A percentile compares a stretch with the other conserved stretches of the same genome.
Conservation (phyloP, 2,888 invertebrate genomes). For the Alentia gelatinosa region DNA sequence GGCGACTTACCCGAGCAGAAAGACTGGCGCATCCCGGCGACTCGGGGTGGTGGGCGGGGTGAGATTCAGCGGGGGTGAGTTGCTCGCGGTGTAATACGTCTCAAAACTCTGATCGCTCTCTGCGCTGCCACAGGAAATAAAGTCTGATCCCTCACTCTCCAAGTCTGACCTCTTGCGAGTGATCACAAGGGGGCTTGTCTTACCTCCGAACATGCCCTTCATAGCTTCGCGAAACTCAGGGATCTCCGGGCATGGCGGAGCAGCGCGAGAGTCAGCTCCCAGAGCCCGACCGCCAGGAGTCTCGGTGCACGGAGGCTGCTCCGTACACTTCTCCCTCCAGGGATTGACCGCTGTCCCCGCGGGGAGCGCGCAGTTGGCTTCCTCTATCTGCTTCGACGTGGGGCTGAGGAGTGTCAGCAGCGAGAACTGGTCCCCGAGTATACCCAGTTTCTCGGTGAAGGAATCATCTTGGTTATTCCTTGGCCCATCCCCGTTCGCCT, state of each 20-base stretch:
- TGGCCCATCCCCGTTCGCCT: background rate
- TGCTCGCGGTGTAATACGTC: background rate
- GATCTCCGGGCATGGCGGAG: background rate
- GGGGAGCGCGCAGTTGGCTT: background rate
- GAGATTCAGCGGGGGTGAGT: background rate
- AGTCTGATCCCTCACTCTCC: background rate
- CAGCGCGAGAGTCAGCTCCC: background rate
- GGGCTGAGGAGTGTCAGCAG: background rate
- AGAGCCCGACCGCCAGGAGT: background rate
- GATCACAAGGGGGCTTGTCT: background rate
- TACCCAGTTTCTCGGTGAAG: background rate
- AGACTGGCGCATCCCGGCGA: constrained; percentile 3
- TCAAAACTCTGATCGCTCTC: background rate
- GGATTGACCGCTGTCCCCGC: background rate
- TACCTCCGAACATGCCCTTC: background rate
- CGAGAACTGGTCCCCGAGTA: background rate
- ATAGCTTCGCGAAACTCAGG: background rate
- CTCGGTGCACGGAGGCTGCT: background rate
- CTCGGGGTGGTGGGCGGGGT: background rate
- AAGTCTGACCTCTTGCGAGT: background rate
- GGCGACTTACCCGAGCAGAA: constrained; percentile 41
- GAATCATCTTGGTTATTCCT: background rate
- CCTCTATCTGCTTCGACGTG: background rate
- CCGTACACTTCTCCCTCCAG: background rate
- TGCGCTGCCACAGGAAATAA: background rate